phyloP scores from a whole-genome alignment of 2,888 invertebrate genomes.

The Meghimatium bilineatum region DNA sequence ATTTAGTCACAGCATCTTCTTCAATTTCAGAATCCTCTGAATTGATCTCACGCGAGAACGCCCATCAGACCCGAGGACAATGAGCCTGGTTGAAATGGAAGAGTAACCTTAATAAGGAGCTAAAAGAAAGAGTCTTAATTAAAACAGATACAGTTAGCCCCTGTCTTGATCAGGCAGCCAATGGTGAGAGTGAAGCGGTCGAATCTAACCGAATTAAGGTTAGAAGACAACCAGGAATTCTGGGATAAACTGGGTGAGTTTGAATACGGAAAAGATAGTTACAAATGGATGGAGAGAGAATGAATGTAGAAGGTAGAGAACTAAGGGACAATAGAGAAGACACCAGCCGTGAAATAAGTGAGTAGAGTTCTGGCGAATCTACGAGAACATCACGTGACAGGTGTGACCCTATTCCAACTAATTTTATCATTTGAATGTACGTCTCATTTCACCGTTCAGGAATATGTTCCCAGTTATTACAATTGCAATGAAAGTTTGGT shows the following conservation, averaged over 20 bases:
- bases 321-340: neutral
- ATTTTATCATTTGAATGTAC: slow-evolving; percentile 1
- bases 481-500: too few relatives aligned
- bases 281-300: neutral
- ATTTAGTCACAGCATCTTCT: slow-evolving; percentile 36
- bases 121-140: slow-evolving; percentile 43
- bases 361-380: neutral
- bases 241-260: neutral
- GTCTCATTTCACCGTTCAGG: too few relatives aligned
- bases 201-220: slow-evolving; percentile 22
- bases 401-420: neutral
- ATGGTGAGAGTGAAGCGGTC: slow-evolving; percentile 2
- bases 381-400: neutral
- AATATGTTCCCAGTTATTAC: too few relatives aligned
- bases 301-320: neutral
- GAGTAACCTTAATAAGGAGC: slow-evolving; percentile 32
- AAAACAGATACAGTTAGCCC: slow-evolving; percentile 42
- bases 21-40: slow-evolving; percentile 13
- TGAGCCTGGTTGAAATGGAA: slow-evolving; percentile 34
- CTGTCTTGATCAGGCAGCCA: slow-evolving; percentile 17
- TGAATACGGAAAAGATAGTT: neutral
- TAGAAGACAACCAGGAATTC: slow-evolving; percentile 1
- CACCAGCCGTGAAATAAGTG: neutral
- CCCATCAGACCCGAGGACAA: slow-evolving; percentile 27
- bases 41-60: slow-evolving; percentile 40